These are phyloP conservation scores for Ptilorrhoa leucosticta DNA, from an alignment of 2,113 vertebrate genomes.

Conservation along the genomic window DNA sequence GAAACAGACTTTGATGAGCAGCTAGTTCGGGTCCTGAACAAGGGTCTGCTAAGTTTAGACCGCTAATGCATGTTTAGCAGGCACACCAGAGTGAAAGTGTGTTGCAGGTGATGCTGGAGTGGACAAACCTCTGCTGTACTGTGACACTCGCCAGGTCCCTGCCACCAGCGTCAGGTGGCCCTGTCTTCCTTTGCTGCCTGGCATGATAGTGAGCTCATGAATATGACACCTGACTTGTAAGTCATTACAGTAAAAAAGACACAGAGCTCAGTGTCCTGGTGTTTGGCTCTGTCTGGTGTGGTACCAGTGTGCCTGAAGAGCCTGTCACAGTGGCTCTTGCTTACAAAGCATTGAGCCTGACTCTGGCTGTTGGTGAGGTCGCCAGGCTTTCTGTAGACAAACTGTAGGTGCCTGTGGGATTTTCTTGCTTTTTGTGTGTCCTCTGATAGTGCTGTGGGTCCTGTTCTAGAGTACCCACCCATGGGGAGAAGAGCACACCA, in stretches of 20 bases:
- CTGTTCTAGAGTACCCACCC: neutral
- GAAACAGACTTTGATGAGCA: neutral
- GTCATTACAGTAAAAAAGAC: neutral
- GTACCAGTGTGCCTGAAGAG: neutral
- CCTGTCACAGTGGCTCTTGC: neutral
- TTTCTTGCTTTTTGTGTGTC: neutral
- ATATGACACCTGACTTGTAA: neutral
- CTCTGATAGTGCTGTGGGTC: neutral
- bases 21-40: neutral
- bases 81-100: neutral
- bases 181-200: neutral
- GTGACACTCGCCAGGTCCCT: neutral
- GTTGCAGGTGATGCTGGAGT: neutral
- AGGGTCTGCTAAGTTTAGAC: neutral
- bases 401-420: neutral
- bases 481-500: neutral
- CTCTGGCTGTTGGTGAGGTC: neutral
- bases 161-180: neutral
- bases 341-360: neutral
- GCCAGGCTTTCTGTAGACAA: neutral
- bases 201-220: fast-evolving
- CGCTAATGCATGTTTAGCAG: neutral
- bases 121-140: neutral
- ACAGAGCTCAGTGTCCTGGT: neutral
- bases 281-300: neutral